A percentile compares a stretch with the other conserved stretches of the same genome.
These are phyloP conservation scores for Caenorhabditis brenneri DNA, from an alignment of 1,140 invertebrate genomes.

Conservation along the genomic window DNA sequence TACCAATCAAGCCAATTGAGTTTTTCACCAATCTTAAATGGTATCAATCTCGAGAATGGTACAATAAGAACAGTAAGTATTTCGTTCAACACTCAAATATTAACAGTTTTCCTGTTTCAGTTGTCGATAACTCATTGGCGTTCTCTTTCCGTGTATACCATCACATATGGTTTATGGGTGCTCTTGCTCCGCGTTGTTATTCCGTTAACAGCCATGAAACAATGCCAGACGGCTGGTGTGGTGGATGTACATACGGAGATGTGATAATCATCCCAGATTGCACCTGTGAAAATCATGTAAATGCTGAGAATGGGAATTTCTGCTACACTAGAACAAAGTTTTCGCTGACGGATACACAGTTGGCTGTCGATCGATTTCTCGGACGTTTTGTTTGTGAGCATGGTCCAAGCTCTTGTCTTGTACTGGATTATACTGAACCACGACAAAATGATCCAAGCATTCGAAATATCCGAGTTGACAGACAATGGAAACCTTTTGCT, in stretches of 20 bases:
- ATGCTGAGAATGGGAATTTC: neutral
- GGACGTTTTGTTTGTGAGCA: conserved; percentile 14
- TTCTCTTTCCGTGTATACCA: neutral
- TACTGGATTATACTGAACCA: too few relatives aligned
- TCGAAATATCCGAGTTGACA: too few relatives aligned
- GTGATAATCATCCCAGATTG: neutral
- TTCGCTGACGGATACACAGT: neutral
- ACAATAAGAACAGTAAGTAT: neutral
- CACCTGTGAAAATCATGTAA: neutral
- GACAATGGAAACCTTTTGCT: too few relatives aligned
- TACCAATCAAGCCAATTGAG: neutral
- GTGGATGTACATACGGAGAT: neutral
- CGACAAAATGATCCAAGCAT: neutral
- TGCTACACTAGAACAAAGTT: neutral
- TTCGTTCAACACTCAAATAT: too few relatives aligned
- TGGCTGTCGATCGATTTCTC: neutral
- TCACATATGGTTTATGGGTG: conserved; percentile 2
- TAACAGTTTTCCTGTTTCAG: too few relatives aligned
- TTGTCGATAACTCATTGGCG: too few relatives aligned
- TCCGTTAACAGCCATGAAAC: neutral
- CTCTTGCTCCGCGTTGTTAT: neutral
- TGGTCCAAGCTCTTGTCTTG: neutral
- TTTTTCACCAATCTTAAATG: neutral
- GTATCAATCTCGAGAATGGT: neutral
- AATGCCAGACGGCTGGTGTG: neutral